Evolutionary conservation across 2,888 invertebrate species (phyloP), one percentile per base, ranked within the genome.

Genomic region (Caenorhabditis wallacei): DNA sequence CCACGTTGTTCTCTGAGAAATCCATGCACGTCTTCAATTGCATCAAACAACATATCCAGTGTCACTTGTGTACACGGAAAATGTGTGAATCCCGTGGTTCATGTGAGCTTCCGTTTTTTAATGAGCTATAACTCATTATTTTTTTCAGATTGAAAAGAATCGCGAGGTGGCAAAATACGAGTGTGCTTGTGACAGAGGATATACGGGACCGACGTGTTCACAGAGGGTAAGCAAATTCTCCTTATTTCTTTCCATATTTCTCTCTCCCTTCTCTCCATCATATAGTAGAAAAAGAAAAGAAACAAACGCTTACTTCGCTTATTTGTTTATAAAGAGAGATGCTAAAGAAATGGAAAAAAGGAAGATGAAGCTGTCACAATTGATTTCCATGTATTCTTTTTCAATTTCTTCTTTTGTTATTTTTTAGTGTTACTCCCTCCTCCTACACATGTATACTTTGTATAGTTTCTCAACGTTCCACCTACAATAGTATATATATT

Each of bases 171-270:
- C 87, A 22, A 87, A 86, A 40, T 88, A 90, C 66, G 90, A 90
- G 24, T 91, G 91, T 61, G 84, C 85, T 11, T 91, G 91, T 53
- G 76, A 85, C 48, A 76, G 86, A 40, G 90, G 90, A 0, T 91
- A 87, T 70, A 87, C 88, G 13, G 91, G 91, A 24, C 83, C 86
- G 18, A 82, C 80, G 24, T 91, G 91, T 78, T 84, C 85, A 5
- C 80, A 75, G 57, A 85, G 84, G 71, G 87, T 88, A 24, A 57
- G 64, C n/a, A 37, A 66, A 22, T 56, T 43, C n/a, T 51, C 13
- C 22, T 46, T 20, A 35, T 40, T 20, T 40, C 24, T 26, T 18
- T 64, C 10, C 63, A 20, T 18, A 22, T 22, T 22, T 20, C 13
- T 37, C 51, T 0, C 1, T 53, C n/a, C n/a, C n/a, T 40, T 26